These are phyloP conservation scores for Riparia riparia DNA, from an alignment of 2,113 vertebrate genomes.

Conservation along the genomic window DNA sequence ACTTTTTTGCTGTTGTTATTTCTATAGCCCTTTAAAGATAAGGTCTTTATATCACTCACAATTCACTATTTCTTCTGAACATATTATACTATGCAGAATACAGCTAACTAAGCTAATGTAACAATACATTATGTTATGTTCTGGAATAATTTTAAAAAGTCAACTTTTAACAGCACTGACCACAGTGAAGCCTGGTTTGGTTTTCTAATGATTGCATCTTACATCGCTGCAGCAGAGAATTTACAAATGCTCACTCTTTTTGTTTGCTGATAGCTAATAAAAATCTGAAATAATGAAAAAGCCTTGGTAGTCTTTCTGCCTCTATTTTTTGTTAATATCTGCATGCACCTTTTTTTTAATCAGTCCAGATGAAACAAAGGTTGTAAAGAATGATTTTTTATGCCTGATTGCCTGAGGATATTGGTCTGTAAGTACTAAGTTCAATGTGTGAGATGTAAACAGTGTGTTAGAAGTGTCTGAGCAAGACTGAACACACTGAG, in stretches of 20 bases:
- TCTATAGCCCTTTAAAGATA: not conserved
- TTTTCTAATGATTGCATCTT: not conserved
- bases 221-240: not conserved
- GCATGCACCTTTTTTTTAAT: not conserved
- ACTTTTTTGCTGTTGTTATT: not conserved
- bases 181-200: not conserved
- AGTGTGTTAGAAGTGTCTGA: not conserved
- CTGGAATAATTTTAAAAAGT: not conserved
- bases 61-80: not conserved
- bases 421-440: not conserved
- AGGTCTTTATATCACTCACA: not conserved
- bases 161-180: not conserved
- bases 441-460: not conserved
- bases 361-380: not conserved
- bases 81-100: not conserved
- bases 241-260: not conserved
- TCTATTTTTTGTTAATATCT: not conserved
- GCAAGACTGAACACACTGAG: not conserved
- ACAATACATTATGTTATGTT: not conserved
- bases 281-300: not conserved
- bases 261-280: not conserved
- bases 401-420: not conserved
- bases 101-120: not conserved
- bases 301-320: not conserved
- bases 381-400: not conserved